Conservation (phyloP, 2,797 vertebrate genomes). For the Pseudochromis fuscus region DNA sequence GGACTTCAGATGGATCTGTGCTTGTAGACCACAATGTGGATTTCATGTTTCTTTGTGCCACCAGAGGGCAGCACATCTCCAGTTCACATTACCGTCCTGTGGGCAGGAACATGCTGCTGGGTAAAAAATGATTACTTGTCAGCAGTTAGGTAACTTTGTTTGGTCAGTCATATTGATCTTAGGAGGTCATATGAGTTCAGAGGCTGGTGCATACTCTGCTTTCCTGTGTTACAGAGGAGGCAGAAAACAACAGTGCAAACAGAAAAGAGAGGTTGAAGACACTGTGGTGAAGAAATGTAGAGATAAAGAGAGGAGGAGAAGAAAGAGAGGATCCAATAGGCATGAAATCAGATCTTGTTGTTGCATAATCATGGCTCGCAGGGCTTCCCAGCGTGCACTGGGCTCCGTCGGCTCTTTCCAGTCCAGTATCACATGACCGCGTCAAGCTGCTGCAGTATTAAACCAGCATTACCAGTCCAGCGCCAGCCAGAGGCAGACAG, state of each 20-base stretch:
- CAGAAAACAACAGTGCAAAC: background rate
- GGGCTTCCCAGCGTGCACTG: conserved; percentile 65
- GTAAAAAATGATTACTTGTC: background rate
- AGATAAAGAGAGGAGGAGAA: background rate
- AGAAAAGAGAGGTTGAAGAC: background rate
- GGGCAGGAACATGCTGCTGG: background rate
- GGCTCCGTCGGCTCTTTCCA: conserved; percentile 49
- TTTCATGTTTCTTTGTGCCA: conserved; percentile 40
- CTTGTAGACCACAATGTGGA: background rate
- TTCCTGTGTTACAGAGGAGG: background rate
- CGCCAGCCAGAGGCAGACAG: conserved; percentile 41
- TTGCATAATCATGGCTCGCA: conserved; percentile 73
- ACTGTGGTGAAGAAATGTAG: background rate
- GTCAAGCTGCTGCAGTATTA: conserved; percentile 53
- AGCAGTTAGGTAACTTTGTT: conserved; percentile 31
- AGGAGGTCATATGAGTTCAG: conserved; percentile 7
- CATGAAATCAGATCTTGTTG: conserved; percentile 73
- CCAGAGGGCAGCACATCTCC: conserved; percentile 64
- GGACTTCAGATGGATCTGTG: background rate
- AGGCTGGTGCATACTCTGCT: background rate
- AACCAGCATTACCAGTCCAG: conserved; percentile 61
- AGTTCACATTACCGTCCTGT: background rate
- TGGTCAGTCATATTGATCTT: conserved; percentile 32
- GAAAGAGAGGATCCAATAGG: conserved; percentile 45
- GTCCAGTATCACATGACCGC: conserved; percentile 67